These are phyloP conservation scores for Hippocampus kuda DNA, from an alignment of 2,797 vertebrate genomes.

Conservation along the genomic window DNA sequence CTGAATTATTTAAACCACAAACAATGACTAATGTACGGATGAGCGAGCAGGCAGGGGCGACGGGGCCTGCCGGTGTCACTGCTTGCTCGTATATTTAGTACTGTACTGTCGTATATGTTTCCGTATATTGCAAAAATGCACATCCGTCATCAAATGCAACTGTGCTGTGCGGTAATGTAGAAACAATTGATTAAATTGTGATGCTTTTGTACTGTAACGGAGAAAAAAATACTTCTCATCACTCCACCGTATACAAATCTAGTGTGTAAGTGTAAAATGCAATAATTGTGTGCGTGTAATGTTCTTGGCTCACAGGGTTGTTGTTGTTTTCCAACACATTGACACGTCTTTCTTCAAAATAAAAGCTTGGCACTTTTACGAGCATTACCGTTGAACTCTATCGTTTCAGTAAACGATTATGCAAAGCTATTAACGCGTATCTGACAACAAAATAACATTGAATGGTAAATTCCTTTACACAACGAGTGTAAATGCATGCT, in stretches of 20 bases:
- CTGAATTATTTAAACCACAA: conserved; percentile 52
- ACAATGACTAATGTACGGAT: conserved; percentile 22
- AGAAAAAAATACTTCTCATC: neutral
- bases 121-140: too few species aligned
- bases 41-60: neutral
- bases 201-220: too few species aligned
- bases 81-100: neutral
- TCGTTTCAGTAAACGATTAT: too few species aligned
- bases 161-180: too few species aligned
- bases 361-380: conserved; percentile 14
- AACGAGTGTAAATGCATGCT: neutral
- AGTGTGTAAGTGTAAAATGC: too few species aligned
- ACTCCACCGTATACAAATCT: too few species aligned
- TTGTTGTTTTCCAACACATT: conserved; percentile 8
- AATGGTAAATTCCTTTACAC: neutral
- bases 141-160: too few species aligned
- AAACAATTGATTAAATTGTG: too few species aligned
- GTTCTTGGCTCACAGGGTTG: conserved; percentile 1
- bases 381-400: too few species aligned
- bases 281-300: neutral
- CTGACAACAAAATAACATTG: too few species aligned
- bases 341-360: conserved; percentile 28
- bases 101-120: neutral
- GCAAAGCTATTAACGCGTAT: too few species aligned
- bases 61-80: neutral